Conservation (phyloP, 37 sponge, comb jelly and placozoan genomes). For the Oopsacas minuta region DNA sequence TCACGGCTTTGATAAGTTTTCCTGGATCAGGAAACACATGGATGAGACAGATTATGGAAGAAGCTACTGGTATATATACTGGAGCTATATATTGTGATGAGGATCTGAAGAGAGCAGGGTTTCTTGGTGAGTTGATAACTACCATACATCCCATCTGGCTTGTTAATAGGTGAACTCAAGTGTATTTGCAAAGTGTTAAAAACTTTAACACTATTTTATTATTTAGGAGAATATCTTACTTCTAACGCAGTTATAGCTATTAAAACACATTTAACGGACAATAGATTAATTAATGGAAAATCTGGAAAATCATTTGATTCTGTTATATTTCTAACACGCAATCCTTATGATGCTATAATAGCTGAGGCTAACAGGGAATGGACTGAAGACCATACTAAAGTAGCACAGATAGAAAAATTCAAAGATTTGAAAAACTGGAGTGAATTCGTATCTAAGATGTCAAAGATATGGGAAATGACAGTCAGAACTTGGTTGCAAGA, state of each 20-base stretch:
- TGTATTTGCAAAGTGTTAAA: no score
- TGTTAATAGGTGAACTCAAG: no score
- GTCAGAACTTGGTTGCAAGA: background rate
- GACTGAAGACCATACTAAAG: background rate
- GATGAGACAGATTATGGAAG: background rate
- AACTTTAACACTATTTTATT: no score
- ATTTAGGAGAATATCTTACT: background rate
- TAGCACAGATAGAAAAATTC: background rate
- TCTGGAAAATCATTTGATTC: background rate
- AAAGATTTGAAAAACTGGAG: background rate
- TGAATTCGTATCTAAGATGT: background rate
- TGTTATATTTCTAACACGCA: background rate
- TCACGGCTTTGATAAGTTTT: background rate
- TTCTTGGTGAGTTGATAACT: background rate
- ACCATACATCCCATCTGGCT: no score
- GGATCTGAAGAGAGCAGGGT: background rate
- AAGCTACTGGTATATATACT: background rate
- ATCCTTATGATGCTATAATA: background rate
- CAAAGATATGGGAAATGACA: background rate
- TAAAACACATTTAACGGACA: background rate
- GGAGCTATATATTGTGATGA: background rate
- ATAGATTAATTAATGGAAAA: background rate
- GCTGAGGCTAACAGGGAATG: background rate
- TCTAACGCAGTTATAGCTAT: background rate
- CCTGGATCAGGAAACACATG: slow-evolving; percentile 6